phyloP scores from a whole-genome alignment of 23 tunicate species.

The Trididemnum clinides region DNA sequence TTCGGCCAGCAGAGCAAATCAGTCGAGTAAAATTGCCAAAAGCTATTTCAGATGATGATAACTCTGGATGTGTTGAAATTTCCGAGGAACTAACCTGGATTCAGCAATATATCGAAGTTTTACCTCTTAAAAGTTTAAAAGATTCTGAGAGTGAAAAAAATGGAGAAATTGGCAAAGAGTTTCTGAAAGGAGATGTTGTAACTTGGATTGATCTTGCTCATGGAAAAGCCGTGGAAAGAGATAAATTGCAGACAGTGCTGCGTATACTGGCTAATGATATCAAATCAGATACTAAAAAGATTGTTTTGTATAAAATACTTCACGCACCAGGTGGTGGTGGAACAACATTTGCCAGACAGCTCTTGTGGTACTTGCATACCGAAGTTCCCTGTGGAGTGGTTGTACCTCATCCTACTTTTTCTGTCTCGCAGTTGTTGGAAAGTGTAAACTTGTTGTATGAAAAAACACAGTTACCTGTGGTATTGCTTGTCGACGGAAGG shows the following conservation, averaged over 20 bases:
- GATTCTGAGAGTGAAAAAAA: background rate
- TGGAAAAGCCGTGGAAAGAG: slow-evolving; percentile 35
- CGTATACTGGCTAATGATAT: background rate
- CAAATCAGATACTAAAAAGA: slow-evolving; percentile 17
- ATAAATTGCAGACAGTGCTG: background rate
- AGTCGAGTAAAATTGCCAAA: background rate
- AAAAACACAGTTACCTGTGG: slow-evolving; percentile 51
- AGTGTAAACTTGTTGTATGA: slow-evolving; percentile 30
- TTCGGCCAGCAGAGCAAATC: background rate
- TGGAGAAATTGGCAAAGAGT: slow-evolving; percentile 49
- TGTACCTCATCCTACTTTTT: background rate
- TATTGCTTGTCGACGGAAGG: slow-evolving; percentile 57
- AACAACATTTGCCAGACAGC: slow-evolving; percentile 63
- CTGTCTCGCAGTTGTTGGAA: slow-evolving; percentile 29
- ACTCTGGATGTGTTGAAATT: background rate
- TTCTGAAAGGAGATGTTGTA: slow-evolving; percentile 44
- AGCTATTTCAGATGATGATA: background rate
- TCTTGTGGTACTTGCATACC: slow-evolving; percentile 56
- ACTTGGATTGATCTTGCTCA: slow-evolving; percentile 43
- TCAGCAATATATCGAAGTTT: slow-evolving; percentile 3
- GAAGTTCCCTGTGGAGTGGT: slow-evolving; percentile 55
- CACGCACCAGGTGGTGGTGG: slow-evolving; percentile 82
- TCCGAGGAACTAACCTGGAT: slow-evolving; percentile 26
- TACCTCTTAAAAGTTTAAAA: background rate
- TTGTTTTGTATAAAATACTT: slow-evolving; percentile 26